These are phyloP conservation scores for Agelastica alni DNA, from an alignment of 2,888 invertebrate genomes.

Conservation along the genomic window DNA sequence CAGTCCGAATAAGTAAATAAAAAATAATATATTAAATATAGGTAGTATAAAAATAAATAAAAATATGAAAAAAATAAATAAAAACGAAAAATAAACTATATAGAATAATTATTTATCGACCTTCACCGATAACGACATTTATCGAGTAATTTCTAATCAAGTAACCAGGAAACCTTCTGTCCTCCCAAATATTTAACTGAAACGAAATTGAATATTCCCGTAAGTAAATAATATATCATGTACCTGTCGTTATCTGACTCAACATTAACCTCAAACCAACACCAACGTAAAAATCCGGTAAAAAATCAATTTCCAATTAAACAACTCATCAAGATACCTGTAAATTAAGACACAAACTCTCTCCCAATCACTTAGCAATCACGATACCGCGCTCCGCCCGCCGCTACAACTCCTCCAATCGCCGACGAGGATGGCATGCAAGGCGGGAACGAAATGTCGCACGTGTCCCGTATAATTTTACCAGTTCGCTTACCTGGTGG, in stretches of 20 bases:
- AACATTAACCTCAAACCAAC: conserved; percentile 18
- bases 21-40: too few relatives aligned
- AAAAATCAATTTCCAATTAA: conserved; percentile 43
- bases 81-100: too few relatives aligned
- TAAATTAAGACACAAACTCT: conserved; percentile 32
- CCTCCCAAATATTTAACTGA: too few relatives aligned
- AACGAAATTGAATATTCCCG: neutral
- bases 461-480: conserved; percentile 43
- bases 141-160: too few relatives aligned
- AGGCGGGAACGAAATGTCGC: conserved; percentile 32
- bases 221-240: neutral
- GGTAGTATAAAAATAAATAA: too few relatives aligned
- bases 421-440: neutral
- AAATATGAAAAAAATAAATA: too few relatives aligned
- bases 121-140: too few relatives aligned
- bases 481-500: conserved; percentile 36
- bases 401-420: conserved; percentile 8
- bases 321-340: conserved; percentile 41
- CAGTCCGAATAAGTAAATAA: too few relatives aligned
- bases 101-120: too few relatives aligned
- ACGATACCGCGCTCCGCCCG: conserved; percentile 29
- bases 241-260: conserved; percentile 18
- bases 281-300: conserved; percentile 31
- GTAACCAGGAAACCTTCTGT: too few relatives aligned
- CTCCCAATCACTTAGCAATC: conserved; percentile 36